A percentile compares a stretch with the other conserved stretches of the same genome.
These are phyloP conservation scores for Athene noctua DNA, from an alignment of 2,113 vertebrate species.

Conservation along the genomic window DNA sequence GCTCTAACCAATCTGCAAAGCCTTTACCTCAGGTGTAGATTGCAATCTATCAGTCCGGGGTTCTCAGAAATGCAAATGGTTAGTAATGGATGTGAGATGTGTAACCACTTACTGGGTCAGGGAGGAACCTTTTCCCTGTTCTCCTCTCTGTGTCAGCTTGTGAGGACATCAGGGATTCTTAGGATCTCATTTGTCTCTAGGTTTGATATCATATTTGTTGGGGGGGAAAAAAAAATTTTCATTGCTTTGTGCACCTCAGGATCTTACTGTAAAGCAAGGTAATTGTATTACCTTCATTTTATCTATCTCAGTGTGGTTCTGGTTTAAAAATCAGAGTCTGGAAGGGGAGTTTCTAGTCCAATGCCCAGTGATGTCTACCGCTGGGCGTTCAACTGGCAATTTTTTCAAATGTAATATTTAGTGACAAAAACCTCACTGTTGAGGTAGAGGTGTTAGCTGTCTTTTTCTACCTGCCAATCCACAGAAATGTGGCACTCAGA, in stretches of 20 bases:
- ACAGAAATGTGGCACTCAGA: too few relatives aligned
- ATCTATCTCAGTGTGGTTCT: not conserved
- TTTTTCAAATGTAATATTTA: not conserved
- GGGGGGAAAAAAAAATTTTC: not conserved
- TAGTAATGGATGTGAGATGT: not conserved
- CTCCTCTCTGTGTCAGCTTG: not conserved
- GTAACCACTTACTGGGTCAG: not conserved
- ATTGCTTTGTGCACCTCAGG: not conserved
- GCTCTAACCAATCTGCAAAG: not conserved
- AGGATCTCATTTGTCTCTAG: not conserved
- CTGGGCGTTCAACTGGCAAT: not conserved
- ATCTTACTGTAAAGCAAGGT: not conserved
- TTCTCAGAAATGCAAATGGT: not conserved
- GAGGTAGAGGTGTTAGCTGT: too few relatives aligned
- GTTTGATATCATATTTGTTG: not conserved
- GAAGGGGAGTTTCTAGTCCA: not conserved
- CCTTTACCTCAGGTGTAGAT: not conserved
- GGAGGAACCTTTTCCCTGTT: not conserved
- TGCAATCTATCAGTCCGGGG: accelerated
- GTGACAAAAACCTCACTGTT: not conserved
- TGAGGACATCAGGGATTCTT: not conserved
- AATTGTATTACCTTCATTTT: not conserved
- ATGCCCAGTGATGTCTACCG: too few relatives aligned
- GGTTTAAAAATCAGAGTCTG: not conserved
- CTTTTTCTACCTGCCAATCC: too few relatives aligned